These are phyloP conservation scores for Digitonthophagus gazella DNA, from an alignment of 2,888 invertebrate genomes.

Conservation along the genomic window DNA sequence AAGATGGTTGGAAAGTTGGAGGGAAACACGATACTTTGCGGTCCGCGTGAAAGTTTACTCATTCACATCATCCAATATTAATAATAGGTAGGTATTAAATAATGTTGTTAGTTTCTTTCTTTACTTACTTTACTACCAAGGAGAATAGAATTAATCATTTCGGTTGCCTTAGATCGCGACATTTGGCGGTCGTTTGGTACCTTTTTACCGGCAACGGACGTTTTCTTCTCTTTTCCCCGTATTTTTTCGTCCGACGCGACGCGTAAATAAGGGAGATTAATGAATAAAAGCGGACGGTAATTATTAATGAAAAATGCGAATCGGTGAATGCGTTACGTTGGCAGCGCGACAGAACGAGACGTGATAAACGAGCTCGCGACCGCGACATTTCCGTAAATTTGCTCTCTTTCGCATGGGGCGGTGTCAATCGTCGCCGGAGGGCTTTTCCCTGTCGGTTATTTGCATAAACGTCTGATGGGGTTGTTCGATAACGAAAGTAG, in stretches of 20 bases:
- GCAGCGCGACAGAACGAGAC: conserved; percentile 6
- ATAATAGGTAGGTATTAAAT: too few species aligned
- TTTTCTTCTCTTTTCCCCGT: neutral
- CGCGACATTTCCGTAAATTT: neutral
- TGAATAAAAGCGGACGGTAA: conserved; percentile 13
- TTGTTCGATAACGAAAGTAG: neutral
- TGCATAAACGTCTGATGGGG: neutral
- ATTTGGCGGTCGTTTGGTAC: neutral
- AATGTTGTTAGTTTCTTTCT: neutral
- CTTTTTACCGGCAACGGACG: neutral
- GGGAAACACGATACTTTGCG: neutral
- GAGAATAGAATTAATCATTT: neutral
- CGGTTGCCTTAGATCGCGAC: neutral
- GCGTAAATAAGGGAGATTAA: conserved; percentile 16
- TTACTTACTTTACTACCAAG: neutral
- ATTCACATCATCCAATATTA: too few species aligned
- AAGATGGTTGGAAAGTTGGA: neutral
- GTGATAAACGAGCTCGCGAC: conserved; percentile 11
- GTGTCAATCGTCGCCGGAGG: neutral
- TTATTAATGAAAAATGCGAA: conserved; percentile 17
- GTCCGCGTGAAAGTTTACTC: neutral
- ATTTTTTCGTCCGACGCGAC: neutral
- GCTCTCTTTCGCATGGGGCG: neutral
- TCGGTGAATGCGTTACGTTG: conserved; percentile 7
- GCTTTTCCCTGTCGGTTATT: neutral